These are phyloP conservation scores for Acrossocheilus wenchowensis DNA, from an alignment of 2,797 vertebrate genomes.

Conservation along the genomic window DNA sequence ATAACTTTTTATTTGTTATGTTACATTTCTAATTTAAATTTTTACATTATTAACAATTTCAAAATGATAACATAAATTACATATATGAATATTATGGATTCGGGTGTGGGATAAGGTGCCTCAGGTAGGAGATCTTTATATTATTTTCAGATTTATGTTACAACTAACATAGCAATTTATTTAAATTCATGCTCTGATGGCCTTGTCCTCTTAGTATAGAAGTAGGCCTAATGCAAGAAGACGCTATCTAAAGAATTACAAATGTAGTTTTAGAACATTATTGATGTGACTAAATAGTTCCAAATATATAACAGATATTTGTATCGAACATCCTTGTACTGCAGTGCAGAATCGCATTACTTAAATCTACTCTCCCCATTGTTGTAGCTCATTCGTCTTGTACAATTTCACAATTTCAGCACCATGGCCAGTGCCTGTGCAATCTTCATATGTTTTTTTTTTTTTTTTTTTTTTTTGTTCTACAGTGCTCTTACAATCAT, in stretches of 20 bases:
- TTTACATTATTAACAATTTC: not conserved
- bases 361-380: not conserved
- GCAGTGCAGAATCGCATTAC: not conserved
- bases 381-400: not conserved
- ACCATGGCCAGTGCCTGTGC: slow-evolving; percentile 58
- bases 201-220: not conserved
- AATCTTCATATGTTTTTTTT: not conserved
- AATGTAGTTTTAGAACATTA: not conserved
- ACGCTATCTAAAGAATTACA: not conserved
- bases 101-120: not conserved
- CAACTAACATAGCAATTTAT: not conserved
- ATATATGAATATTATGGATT: not conserved
- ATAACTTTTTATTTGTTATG: too few species aligned
- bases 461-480: too few species aligned
- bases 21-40: not conserved
- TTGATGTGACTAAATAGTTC: not conserved
- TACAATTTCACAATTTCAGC: slow-evolving; percentile 59
- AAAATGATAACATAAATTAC: not conserved
- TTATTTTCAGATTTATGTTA: not conserved
- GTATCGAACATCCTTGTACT: not conserved
- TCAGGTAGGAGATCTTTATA: not conserved
- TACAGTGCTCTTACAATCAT: not conserved
- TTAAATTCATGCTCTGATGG: not conserved
- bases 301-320: not conserved
- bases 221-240: not conserved